Evolutionary conservation across 1,140 invertebrate species (phyloP).

Genomic region (Danaus melanippus): DNA sequence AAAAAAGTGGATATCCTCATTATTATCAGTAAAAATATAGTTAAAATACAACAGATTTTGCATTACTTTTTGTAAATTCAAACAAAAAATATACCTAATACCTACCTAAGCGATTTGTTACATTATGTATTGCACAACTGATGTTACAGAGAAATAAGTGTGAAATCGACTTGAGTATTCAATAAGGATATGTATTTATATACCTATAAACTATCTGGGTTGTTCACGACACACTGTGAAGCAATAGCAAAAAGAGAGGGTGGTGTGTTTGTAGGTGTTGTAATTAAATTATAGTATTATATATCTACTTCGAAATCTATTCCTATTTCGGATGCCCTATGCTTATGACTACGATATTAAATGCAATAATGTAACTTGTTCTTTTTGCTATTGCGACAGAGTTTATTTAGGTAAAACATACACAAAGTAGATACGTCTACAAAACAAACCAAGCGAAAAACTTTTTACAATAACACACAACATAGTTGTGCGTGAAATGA

Average conservation of each 20-base stretch:
- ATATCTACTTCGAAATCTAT: constrained; percentile 41
- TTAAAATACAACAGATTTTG: constrained; percentile 70
- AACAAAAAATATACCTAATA: constrained; percentile 66
- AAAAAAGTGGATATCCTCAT: constrained; percentile 34
- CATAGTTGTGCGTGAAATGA: constrained; percentile 61
- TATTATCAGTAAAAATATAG: constrained; percentile 66
- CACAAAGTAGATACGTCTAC: constrained; percentile 57
- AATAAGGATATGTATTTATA: constrained; percentile 68
- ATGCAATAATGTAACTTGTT: constrained; percentile 55
- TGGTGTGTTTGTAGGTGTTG: constrained; percentile 3
- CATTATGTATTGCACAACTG: constrained; percentile 67
- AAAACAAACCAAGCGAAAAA: constrained; percentile 60
- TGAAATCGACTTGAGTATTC: constrained; percentile 68
- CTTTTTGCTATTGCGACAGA: constrained; percentile 56
- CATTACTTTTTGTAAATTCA: constrained; percentile 63
- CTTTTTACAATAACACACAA: constrained; percentile 63
- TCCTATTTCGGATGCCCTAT: constrained; percentile 36
- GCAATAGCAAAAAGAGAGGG: constrained; percentile 49
- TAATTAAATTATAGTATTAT: constrained; percentile 21
- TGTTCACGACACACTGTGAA: constrained; percentile 47
- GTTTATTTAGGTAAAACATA: constrained; percentile 54
- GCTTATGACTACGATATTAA: constrained; percentile 62
- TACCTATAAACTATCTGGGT: constrained; percentile 59
- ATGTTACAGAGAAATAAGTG: constrained; percentile 56
- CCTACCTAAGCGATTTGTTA: constrained; percentile 68